phyloP scores from a whole-genome alignment of 2,888 invertebrate species.

The Drosophila lacicola region DNA sequence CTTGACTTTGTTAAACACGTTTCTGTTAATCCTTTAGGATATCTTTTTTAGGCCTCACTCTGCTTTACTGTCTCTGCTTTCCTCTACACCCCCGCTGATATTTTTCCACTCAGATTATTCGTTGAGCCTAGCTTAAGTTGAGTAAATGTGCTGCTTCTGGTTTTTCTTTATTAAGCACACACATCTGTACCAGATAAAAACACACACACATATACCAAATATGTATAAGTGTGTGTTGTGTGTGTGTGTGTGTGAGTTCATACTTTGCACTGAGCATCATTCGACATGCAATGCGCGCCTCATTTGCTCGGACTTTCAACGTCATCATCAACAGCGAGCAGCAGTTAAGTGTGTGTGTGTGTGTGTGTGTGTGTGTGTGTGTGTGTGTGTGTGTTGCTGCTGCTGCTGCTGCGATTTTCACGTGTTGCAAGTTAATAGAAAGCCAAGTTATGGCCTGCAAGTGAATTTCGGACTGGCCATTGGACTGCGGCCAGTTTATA shows the following conservation, averaged over 20 bases:
- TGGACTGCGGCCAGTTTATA: constrained; percentile 45
- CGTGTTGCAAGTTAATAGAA: constrained; percentile 71
- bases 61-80: neutral
- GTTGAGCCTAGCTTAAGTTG: constrained; percentile 24
- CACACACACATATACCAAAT: constrained; percentile 5
- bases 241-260: constrained; percentile 2
- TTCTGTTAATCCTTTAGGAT: no score
- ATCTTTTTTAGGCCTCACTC: neutral
- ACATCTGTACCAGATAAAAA: constrained; percentile 19
- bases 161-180: constrained; percentile 7
- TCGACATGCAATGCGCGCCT: constrained; percentile 58
- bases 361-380: constrained; percentile 9
- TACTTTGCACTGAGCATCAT: constrained; percentile 39
- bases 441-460: constrained; percentile 63
- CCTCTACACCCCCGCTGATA: neutral
- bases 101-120: constrained; percentile 1
- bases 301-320: constrained; percentile 67
- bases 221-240: neutral
- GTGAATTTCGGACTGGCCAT: constrained; percentile 46
- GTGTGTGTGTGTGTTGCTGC: constrained; percentile 16
- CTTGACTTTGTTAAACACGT: no score
- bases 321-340: constrained; percentile 57
- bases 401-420: constrained; percentile 53
- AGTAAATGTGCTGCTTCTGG: constrained; percentile 10
- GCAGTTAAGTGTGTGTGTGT: constrained; percentile 10